phyloP scores from a whole-genome alignment of 2,797 vertebrate genomes.

The Lindbergichthys nudifrons region DNA sequence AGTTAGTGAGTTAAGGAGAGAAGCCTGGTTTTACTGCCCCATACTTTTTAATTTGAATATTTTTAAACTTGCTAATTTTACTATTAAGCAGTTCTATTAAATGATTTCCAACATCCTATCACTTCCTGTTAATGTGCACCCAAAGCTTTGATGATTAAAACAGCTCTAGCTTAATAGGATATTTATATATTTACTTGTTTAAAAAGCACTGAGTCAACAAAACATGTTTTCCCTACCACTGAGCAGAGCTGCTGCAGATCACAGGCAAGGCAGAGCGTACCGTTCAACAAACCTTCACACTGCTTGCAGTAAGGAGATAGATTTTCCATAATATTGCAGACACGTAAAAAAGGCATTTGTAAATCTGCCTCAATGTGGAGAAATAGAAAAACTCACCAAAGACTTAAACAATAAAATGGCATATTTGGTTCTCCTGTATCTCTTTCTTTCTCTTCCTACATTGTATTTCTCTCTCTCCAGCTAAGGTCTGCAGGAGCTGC shows the following conservation, averaged over 20 bases:
- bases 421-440: too few relatives aligned
- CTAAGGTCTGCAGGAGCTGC: slow-evolving; percentile 89
- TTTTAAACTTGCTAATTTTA: not conserved
- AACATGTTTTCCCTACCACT: not conserved
- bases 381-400: slow-evolving; percentile 62
- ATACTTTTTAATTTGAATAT: not conserved
- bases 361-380: slow-evolving; percentile 46
- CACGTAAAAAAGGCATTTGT: slow-evolving; percentile 40
- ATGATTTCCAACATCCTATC: not conserved
- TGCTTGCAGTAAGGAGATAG: not conserved
- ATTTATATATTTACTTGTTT: not conserved
- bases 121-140: not conserved
- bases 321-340: not conserved
- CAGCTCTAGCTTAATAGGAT: not conserved
- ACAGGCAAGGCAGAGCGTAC: slow-evolving; percentile 25
- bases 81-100: not conserved
- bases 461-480: slow-evolving; percentile 71
- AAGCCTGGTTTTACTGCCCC: not conserved
- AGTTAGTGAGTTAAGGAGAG: not conserved
- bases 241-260: slow-evolving; percentile 36
- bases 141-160: not conserved
- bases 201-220: slow-evolving; percentile 10
- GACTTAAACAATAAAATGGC: slow-evolving; percentile 48
- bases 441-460: slow-evolving; percentile 26
- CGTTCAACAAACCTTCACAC: slow-evolving; percentile 9